Evolutionary conservation across 2,113 vertebrate genomes (phyloP).

Genomic region (Copsychus sechellarum): DNA sequence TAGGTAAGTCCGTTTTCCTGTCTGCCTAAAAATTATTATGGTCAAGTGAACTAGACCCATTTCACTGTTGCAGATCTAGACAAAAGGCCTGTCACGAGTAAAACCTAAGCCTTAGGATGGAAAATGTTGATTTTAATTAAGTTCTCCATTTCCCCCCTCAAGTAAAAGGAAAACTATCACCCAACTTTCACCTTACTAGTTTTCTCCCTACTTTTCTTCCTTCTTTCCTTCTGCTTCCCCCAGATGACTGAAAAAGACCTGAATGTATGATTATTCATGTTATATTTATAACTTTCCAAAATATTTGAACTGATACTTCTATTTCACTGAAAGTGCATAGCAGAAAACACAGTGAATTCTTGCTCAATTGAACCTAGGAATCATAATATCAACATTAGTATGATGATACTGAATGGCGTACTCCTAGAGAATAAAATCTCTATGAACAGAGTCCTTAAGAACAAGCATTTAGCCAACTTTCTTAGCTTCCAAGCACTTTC

Average conservation of each 20-base stretch:
- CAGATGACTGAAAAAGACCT: background rate
- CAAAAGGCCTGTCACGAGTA: fast-evolving
- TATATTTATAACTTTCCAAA: background rate
- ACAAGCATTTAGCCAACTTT: background rate
- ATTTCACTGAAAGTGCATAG: background rate
- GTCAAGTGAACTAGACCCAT: background rate
- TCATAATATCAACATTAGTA: background rate
- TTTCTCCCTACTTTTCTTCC: background rate
- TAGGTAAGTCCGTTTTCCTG: background rate
- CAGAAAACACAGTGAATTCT: background rate
- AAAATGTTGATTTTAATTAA: background rate
- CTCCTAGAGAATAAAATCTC: background rate
- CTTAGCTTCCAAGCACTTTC: background rate
- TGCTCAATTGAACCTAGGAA: background rate
- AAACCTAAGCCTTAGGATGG: background rate
- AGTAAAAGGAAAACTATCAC: background rate
- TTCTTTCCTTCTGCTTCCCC: background rate
- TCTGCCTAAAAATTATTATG: background rate
- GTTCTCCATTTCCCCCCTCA: background rate
- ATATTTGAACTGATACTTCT: background rate
- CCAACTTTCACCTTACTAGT: background rate
- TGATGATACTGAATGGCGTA: background rate
- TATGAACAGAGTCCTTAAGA: background rate
- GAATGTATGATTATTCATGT: background rate
- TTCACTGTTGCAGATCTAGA: background rate